Evolutionary conservation across 2,113 vertebrate genomes (phyloP).

Genomic region (Riparia riparia): DNA sequence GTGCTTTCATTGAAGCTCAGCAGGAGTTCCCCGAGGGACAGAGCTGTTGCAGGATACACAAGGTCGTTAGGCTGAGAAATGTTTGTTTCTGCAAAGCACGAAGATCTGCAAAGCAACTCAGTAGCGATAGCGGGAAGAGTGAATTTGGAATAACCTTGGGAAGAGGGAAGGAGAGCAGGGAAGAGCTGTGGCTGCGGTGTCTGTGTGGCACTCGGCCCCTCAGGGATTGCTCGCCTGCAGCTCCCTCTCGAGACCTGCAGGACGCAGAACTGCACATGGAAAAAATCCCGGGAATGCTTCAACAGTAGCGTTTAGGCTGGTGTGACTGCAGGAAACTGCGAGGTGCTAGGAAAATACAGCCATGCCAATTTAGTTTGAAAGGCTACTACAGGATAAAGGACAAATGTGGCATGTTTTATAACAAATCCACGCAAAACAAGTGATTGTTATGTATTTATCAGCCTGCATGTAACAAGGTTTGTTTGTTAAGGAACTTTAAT

Average conservation of each 20-base stretch:
- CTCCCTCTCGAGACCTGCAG: background rate
- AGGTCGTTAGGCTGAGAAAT: background rate
- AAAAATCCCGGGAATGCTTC: background rate
- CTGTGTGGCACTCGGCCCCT: background rate
- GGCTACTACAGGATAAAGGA: background rate
- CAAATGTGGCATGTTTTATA: background rate
- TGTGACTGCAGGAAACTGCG: background rate
- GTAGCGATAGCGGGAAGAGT: background rate
- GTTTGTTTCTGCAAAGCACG: background rate
- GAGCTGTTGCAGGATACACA: background rate
- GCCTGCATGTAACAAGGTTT: background rate
- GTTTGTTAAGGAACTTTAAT: background rate
- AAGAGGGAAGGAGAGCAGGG: background rate
- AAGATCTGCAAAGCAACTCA: background rate
- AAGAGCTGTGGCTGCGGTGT: background rate
- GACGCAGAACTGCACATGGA: background rate
- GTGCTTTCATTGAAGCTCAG: background rate
- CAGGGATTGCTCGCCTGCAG: background rate
- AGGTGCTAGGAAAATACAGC: background rate
- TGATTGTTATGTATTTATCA: background rate
- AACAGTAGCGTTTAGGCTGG: background rate
- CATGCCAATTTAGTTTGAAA: background rate
- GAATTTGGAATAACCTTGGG: background rate
- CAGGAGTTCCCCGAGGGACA: background rate
- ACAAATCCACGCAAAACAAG: background rate